phyloP scores from a whole-genome alignment of 2,797 vertebrate genomes.

The Adelosebastes latens region DNA sequence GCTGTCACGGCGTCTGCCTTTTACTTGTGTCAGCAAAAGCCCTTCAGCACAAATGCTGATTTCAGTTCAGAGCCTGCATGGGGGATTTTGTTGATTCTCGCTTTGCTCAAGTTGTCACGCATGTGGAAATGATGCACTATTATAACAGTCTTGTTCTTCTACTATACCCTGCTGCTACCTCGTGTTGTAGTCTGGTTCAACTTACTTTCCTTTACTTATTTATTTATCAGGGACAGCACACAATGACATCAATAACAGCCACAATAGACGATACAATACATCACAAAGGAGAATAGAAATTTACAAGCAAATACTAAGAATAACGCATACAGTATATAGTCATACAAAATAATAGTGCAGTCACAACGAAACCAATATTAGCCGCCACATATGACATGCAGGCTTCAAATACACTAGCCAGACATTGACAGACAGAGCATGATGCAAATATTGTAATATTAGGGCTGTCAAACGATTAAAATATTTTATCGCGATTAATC shows the following conservation, averaged over 20 bases:
- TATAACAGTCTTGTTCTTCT: neutral
- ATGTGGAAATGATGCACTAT: neutral
- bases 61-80: slow-evolving; percentile 1
- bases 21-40: slow-evolving; percentile 42
- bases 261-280: neutral
- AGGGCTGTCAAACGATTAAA: too few relatives aligned
- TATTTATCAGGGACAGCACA: neutral
- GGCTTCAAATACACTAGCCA: neutral
- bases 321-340: neutral
- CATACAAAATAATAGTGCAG: too few relatives aligned
- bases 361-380: neutral
- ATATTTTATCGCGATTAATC: too few relatives aligned
- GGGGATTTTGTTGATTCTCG: neutral
- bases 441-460: neutral
- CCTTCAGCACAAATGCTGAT: slow-evolving; percentile 21
- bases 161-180: neutral
- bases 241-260: neutral
- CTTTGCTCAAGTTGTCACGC: neutral
- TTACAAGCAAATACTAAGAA: neutral
- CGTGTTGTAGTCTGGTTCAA: neutral
- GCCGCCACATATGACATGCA: neutral
- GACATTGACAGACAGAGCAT: neutral
- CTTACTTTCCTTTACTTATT: neutral
- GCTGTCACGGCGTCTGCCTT: slow-evolving; percentile 6
- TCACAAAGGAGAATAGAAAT: neutral